phyloP scores from a whole-genome alignment of 1,140 invertebrate genomes.

The Matsumurasca onukii region DNA sequence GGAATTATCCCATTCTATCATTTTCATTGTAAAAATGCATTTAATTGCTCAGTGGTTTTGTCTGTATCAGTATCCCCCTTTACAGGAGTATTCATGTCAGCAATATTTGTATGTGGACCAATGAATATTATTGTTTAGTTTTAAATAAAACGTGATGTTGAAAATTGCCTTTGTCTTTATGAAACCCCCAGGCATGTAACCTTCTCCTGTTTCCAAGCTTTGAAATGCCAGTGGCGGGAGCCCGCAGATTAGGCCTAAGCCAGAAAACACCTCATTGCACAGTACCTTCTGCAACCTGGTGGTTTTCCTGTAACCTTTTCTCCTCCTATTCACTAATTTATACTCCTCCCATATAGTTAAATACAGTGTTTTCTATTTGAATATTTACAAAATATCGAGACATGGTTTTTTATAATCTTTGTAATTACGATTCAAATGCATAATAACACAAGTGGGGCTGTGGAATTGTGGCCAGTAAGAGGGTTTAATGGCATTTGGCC shows the following conservation, averaged over 20 bases:
- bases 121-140: background rate
- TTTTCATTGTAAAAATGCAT: background rate
- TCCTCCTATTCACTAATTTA: no score
- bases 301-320: no score
- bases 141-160: background rate
- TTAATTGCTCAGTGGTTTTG: background rate
- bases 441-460: no score
- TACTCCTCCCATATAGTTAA: no score
- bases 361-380: no score
- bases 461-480: no score
- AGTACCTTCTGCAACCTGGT: background rate
- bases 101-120: constrained; percentile 17
- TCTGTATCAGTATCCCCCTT: background rate
- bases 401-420: no score
- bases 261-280: background rate
- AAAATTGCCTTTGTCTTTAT: constrained; percentile 37
- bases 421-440: no score
- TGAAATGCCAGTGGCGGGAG: background rate
- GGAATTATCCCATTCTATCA: background rate
- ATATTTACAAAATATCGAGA: no score
- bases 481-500: no score
- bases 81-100: constrained; percentile 6
- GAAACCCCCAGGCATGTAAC: background rate
- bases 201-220: background rate
- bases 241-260: background rate